Evolutionary conservation across 2,113 vertebrate species (phyloP).

Genomic region (Vicugna pacos): DNA sequence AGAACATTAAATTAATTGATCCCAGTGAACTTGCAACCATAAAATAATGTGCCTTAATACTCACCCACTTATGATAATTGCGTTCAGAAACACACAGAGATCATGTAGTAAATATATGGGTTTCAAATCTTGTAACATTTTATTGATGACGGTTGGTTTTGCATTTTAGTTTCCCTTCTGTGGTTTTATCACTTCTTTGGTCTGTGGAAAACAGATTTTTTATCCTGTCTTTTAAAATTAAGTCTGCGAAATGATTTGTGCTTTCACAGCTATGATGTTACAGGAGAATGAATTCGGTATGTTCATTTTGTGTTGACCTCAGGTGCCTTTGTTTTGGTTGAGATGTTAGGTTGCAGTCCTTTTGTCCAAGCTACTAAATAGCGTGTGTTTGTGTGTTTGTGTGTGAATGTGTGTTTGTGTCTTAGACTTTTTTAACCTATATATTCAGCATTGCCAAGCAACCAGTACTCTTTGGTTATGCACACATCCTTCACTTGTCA

Average conservation of each 20-base stretch:
- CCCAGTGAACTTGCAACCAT: slow-evolving; percentile 83
- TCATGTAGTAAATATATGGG: slow-evolving; percentile 77
- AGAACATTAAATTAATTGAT: slow-evolving; percentile 83
- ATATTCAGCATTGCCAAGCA: background rate
- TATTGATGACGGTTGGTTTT: background rate
- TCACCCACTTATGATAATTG: slow-evolving; percentile 80
- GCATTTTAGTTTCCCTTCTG: background rate
- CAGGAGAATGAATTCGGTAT: slow-evolving; percentile 52
- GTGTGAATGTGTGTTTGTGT: background rate
- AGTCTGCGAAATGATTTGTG: background rate
- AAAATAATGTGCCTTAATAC: slow-evolving; percentile 82
- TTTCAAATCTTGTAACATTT: background rate
- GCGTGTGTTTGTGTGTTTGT: background rate
- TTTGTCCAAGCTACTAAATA: background rate
- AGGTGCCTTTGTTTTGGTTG: slow-evolving; percentile 55
- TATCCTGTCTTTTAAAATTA: slow-evolving; percentile 8
- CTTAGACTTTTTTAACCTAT: background rate
- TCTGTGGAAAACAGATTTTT: background rate
- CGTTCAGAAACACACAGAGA: slow-evolving; percentile 79
- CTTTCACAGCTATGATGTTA: background rate
- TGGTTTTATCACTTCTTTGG: background rate
- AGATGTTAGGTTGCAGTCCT: background rate
- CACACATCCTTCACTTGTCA: slow-evolving; percentile 27
- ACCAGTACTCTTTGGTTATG: background rate
- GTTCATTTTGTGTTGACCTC: slow-evolving; percentile 63